phyloP scores from a whole-genome alignment of 2,888 invertebrate species.

The Keiferia lycopersicella region DNA sequence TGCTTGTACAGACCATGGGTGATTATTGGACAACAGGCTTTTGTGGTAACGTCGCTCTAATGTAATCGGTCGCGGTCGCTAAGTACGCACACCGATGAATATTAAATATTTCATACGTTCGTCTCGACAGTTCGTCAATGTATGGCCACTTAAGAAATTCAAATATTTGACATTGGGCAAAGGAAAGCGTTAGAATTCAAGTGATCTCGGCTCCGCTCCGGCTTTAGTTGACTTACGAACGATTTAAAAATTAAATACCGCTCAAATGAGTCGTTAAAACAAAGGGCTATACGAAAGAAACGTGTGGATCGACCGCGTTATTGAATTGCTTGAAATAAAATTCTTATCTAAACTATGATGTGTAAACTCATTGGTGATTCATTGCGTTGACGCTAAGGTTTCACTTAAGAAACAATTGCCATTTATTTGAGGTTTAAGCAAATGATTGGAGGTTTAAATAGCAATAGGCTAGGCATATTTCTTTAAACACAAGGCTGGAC shows the following conservation, averaged over 20 bases:
- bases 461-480: conserved; percentile 2
- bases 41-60: conserved; percentile 29
- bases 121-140: conserved; percentile 73
- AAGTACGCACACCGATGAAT: conserved; percentile 66
- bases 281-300: conserved; percentile 54
- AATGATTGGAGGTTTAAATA: background rate
- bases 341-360: conserved; percentile 20
- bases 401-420: background rate
- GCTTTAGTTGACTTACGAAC: conserved; percentile 75
- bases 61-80: conserved; percentile 33
- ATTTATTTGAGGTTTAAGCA: background rate
- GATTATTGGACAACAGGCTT: background rate
- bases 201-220: conserved; percentile 73
- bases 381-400: conserved; percentile 6
- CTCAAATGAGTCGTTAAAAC: conserved; percentile 73
- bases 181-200: conserved; percentile 82
- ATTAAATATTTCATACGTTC: conserved; percentile 71
- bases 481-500: background rate
- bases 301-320: conserved; percentile 41
- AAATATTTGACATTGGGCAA: conserved; percentile 79
- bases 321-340: conserved; percentile 20
- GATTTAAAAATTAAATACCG: conserved; percentile 77
- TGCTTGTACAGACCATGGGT: conserved; percentile 55
- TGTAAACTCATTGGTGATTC: conserved; percentile 18
- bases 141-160: conserved; percentile 79